phyloP scores from a whole-genome alignment of 2,888 invertebrate species.

The Cacoxenus indagator region DNA sequence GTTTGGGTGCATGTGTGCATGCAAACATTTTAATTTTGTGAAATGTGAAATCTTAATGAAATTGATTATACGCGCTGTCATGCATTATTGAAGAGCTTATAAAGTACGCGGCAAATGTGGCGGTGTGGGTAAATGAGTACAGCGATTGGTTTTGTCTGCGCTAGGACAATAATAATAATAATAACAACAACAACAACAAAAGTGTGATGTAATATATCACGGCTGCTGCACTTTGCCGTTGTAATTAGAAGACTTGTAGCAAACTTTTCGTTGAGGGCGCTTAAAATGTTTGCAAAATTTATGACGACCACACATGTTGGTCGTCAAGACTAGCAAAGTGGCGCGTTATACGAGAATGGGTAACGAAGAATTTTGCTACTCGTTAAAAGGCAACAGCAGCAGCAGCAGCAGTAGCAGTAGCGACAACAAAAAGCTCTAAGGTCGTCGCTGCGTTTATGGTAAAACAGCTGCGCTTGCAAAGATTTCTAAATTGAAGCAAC shows the following conservation, averaged over 20 bases:
- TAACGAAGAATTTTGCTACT: constrained; percentile 6
- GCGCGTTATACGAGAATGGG: not conserved
- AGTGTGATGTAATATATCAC: too few relatives aligned
- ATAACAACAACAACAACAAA: not conserved
- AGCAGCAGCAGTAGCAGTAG: constrained; percentile 21
- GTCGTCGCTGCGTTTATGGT: constrained; percentile 40
- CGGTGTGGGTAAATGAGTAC: not conserved
- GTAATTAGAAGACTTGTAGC: constrained; percentile 57
- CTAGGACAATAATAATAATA: not conserved
- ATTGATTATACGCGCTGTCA: not conserved
- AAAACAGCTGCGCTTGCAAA: constrained; percentile 56
- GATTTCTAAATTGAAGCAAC: constrained; percentile 47
- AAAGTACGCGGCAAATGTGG: not conserved
- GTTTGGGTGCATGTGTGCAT: not conserved
- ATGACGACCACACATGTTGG: constrained; percentile 60
- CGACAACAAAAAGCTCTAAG: constrained; percentile 46
- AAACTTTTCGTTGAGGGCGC: constrained; percentile 37
- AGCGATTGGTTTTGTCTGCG: not conserved
- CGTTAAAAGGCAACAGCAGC: constrained; percentile 19
- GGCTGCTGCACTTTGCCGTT: constrained; percentile 26
- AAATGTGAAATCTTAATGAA: not conserved
- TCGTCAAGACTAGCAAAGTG: constrained; percentile 32
- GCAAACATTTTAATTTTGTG: not conserved
- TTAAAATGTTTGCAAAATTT: constrained; percentile 60
- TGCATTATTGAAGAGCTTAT: not conserved